Base-by-base conservation (phyloP, 2,113 vertebrate genomes). In the Hoplias malabaricus region DNA sequence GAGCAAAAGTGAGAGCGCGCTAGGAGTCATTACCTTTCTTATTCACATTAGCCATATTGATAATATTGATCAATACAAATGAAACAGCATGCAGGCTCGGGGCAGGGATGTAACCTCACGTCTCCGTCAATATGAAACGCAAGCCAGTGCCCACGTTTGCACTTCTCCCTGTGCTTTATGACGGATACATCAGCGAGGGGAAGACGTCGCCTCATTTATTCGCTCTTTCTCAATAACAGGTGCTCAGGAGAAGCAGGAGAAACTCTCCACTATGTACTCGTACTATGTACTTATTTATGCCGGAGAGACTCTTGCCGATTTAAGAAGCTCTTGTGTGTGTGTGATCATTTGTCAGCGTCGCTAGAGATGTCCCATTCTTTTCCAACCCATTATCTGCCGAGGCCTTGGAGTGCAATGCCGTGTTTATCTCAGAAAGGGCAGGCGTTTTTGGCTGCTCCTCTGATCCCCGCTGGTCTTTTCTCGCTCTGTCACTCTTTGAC, bases 91-190 rank as follows among this genome's bases (percentile, higher is more conserved):
- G 38, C 72, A 42, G 43, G 40, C n/a, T n/a, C 1, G 48, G 34
- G 27, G 33, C 23, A 43, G 33, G n/a, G 40, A 6, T 56, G 46
- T 38, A 21, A 67, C 73, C 62, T 54, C 62, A 2, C 53, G 21
- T 33, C 34, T 68, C 34, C 21, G 16, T 80, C 73, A 6, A 80
- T 80, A 80, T 53, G 16, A 43, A 61, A 65, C 8, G 12, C 14
- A 38, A 25, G 19, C 53, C 53, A 0, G 7, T 12, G 70, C 70
- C 4, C 21, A 65, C 31, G 63, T 80, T 36, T 56, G 78, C 78
- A 74, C 33, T 61, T 36, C 40, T 36, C 8, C 13, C 4, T 13
- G 1, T 80, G 71, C 71, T 80, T 80, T 74, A 80, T 80, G 78
- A 38, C 21, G 3, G 31, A 80, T 69, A 68, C 29, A 80, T 74